Percentiles rank a stretch among this genome's conserved stretches.
These are phyloP conservation scores for Erpetoichthys calabaricus DNA, from an alignment of 2,797 vertebrate genomes.

Conservation along the genomic window DNA sequence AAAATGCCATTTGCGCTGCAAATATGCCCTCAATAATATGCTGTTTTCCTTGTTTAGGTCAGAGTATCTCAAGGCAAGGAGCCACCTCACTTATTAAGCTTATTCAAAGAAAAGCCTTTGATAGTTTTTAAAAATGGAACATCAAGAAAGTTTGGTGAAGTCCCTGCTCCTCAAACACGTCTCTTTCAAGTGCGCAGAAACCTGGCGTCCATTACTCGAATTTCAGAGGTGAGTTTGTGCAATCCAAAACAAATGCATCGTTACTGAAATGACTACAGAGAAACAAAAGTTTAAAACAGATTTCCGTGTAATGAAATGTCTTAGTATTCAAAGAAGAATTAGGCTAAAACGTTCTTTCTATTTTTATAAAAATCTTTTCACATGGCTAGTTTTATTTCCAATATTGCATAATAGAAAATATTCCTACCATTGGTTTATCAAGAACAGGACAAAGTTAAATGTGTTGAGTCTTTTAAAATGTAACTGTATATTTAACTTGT, in stretches of 20 bases:
- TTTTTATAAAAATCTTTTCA: too few species aligned
- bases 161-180: slow-evolving; percentile 33
- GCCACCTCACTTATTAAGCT: slow-evolving; percentile 66
- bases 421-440: too few species aligned
- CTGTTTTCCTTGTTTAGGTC: slow-evolving; percentile 39
- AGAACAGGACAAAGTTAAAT: too few species aligned
- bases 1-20: slow-evolving; percentile 11
- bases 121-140: slow-evolving; percentile 73
- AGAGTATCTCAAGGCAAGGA: slow-evolving; percentile 81
- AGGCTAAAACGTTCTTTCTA: too few species aligned
- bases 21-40: background rate
- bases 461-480: too few species aligned
- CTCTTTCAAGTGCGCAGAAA: slow-evolving; percentile 81
- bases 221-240: slow-evolving; percentile 56
- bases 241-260: background rate
- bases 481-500: too few species aligned
- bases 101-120: slow-evolving; percentile 75
- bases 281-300: too few species aligned
- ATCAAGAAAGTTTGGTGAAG: slow-evolving; percentile 52
- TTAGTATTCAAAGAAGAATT: too few species aligned
- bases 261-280: too few species aligned
- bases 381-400: too few species aligned
- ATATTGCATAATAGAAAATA: too few species aligned
- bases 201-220: slow-evolving; percentile 63
- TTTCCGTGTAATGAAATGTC: too few species aligned